Base-by-base conservation (phyloP, 2,888 invertebrate species). In the Acleris laterana region DNA sequence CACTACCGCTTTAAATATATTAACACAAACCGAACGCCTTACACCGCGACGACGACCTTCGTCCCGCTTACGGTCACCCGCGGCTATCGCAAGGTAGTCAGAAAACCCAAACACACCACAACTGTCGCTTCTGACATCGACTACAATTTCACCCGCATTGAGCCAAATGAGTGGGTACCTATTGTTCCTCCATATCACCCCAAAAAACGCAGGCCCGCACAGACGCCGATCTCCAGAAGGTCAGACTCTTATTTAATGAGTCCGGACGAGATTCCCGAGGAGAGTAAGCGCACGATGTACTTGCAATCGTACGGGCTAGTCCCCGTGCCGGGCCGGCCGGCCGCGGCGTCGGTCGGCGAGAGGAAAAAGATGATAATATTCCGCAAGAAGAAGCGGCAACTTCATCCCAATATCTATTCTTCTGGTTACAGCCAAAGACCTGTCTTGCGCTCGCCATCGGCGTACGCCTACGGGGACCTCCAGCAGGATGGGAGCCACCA, bases 91-190 rank as follows among this genome's bases (percentile, higher is more conserved):
- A 85, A 87, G 46, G 85, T 90, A 61, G 90, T 89, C 28, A 87
- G 91, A 75, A 79, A 76, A 62, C 81, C 89, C 22, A 92, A 85
- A 77, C 46, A 82, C 80, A 49, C 58, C 69, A 69, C 71, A 76
- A 55, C 74, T 79, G 28, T 59, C 13, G 50, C 66, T 42, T 22
- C 38, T 16, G 56, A 62, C 32, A 74, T 25, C 22, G 62, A 62
- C 49, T 72, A 76, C 25, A 86, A 83, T 68, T 81, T 81, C 59
- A 81, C 82, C 32, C 73, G 79, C 63, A 76, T 84, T 38, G 79
- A 82, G 73, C 76, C 78, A 7, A 91, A 90, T 70, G 93, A 92
- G 68, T 93, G 93, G 93, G 81, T 93, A 51, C 93, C 93, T 25
- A 89, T 93, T 55, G 70, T 88, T 69, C 93, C 93, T 13, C 81